phyloP scores from a whole-genome alignment of 2,888 invertebrate genomes.

The Caenorhabditis wallacei region DNA sequence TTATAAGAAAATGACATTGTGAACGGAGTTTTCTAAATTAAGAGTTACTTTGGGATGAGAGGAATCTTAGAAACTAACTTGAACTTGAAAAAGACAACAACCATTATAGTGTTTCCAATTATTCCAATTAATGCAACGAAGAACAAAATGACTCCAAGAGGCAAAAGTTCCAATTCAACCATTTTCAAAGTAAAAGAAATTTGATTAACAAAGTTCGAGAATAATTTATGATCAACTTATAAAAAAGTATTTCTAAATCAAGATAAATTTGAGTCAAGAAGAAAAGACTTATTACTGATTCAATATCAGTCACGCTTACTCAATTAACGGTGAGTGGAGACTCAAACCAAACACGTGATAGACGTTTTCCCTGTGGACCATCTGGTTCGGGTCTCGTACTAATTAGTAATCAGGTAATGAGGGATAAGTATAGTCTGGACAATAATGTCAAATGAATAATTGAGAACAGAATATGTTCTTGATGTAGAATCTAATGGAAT shows the following conservation, averaged over 20 bases:
- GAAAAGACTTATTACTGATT: background rate
- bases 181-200: background rate
- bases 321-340: conserved; percentile 10
- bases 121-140: conserved; percentile 18
- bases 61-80: background rate
- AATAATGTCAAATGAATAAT: background rate
- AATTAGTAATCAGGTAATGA: background rate
- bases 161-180: conserved; percentile 15
- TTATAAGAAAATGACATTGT: conserved; percentile 36
- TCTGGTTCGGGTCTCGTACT: background rate
- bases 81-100: conserved; percentile 34
- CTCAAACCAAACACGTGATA: background rate
- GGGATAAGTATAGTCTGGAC: background rate
- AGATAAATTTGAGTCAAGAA: background rate
- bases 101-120: conserved; percentile 33
- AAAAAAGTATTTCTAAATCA: too few species aligned
- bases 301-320: conserved; percentile 36
- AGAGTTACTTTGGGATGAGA: background rate
- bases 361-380: background rate
- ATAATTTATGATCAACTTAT: too few species aligned
- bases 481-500: background rate
- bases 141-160: conserved; percentile 21
- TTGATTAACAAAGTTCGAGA: background rate
- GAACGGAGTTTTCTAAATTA: conserved; percentile 41
- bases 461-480: background rate